Evolutionary conservation across 2,113 vertebrate genomes (phyloP), one percentile per base, ranked within the genome.

Genomic region (Channa maculata): DNA sequence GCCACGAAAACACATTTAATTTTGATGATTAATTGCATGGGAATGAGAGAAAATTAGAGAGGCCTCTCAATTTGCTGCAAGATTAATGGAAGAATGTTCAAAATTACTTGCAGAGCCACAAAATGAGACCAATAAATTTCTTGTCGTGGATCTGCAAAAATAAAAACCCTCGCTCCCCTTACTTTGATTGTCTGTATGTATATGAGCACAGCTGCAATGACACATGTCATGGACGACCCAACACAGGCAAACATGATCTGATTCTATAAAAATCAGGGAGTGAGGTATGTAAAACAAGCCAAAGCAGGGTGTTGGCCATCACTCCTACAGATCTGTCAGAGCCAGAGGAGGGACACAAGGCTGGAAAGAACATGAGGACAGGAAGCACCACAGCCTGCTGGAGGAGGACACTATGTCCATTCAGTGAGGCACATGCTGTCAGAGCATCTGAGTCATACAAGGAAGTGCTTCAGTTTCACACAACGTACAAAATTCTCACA

Each of bases 211-310:
- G 0, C 33, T 45, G 53, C 69, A 54, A 77, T 77, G 63, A 77
- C 9, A 63, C 54, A 58, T 60, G 51, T 39, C 13, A 2, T 3
- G 39, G 0, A 65, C 53, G 66, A 5, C 60, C 15, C 33, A 57
- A 67, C n/a, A 54, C 53, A 80, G 84, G 72, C 59, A 85, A 80
- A 81, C 68, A 69, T 4, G 45, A 37, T 61, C 65, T 75, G 58
- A 70, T 82, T 63, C 74, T 46, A 54, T 62, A 58, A 24, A 51
- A 71, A 82, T 64, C 8, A 6, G 2, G 14, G 75, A 50, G 60
- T 62, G 33, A 75, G 60, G 60, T 24, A 24, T 24, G 24, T 51
- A 50, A 50, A 84, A 68, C 54, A 65, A 61, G 45, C 8, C 14
- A 13, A 36, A 10, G 43, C 10, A 3, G 71, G 49, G 67, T 70